Conservation (phyloP, 2,113 vertebrate species). For the Myrmophylax atrothorax region DNA sequence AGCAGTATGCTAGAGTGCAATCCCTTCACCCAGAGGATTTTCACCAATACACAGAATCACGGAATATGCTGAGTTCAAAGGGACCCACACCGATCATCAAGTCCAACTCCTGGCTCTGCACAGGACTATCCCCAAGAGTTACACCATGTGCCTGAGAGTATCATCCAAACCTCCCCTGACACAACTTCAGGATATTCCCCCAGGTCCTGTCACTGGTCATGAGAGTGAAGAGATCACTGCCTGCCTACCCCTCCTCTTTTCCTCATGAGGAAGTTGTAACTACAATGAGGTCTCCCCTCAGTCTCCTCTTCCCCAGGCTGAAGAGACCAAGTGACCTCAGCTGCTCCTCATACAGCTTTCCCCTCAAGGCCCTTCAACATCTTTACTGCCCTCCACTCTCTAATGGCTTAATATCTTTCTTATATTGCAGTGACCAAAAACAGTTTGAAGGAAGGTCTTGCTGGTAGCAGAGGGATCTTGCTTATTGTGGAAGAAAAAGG, state of each 20-base stretch:
- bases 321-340: not conserved
- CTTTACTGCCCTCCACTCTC: not conserved
- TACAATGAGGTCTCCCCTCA: not conserved
- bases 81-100: not conserved
- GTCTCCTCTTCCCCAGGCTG: not conserved
- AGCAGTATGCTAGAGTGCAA: not conserved
- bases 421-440: not conserved
- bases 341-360: not conserved
- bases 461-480: not conserved
- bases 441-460: not conserved
- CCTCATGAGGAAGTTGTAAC: not conserved
- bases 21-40: not conserved
- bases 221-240: not conserved
- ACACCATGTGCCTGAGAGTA: not conserved
- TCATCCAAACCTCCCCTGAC: not conserved
- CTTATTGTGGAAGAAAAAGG: not conserved
- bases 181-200: not conserved
- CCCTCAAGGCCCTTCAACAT: not conserved
- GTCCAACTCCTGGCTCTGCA: not conserved
- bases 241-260: not conserved
- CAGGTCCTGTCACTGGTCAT: not conserved
- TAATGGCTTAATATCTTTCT: not conserved
- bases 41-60: not conserved
- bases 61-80: not conserved
- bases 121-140: not conserved